Evolutionary conservation across 64 coral and sea anemone genomes (phyloP).

Genomic region (Dendronephthya gigantea): DNA sequence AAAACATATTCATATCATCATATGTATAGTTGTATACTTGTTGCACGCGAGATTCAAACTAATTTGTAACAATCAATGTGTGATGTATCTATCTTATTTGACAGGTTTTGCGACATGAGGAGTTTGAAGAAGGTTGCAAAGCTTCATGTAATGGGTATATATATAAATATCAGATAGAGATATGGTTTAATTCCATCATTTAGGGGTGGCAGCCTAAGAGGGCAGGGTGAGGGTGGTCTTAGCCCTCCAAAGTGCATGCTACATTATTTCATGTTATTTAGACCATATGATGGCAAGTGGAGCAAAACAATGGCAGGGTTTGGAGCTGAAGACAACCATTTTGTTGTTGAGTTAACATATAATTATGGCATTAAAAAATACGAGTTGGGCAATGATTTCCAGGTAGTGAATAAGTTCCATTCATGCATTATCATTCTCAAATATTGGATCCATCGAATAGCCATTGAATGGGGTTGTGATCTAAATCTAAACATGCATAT

Average conservation of each 20-base stretch:
- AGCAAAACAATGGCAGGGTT: slow-evolving; percentile 92
- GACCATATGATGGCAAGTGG: slow-evolving; percentile 98
- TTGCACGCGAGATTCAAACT: background rate
- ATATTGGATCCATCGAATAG: background rate
- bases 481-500: slow-evolving; percentile 2
- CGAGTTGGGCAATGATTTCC: slow-evolving; percentile 81
- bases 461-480: background rate
- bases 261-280: background rate
- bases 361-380: slow-evolving; percentile 96
- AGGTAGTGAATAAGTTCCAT: slow-evolving; percentile 19
- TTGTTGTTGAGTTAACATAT: slow-evolving; percentile 97
- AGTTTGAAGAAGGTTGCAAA: slow-evolving; percentile 95
- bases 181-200: background rate
- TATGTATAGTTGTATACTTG: background rate
- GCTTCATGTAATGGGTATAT: slow-evolving; percentile 85
- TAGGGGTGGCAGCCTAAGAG: no score
- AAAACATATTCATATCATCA: background rate
- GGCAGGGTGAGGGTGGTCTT: no score
- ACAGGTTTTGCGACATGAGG: slow-evolving; percentile 86
- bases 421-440: no score
- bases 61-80: background rate
- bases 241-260: no score
- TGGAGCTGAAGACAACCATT: slow-evolving; percentile 85
- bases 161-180: background rate
- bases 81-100: no score